Percentiles rank a stretch among this genome's conserved stretches.
Conservation (phyloP, 2,113 vertebrate genomes). For the Falcunculus frontatus region DNA sequence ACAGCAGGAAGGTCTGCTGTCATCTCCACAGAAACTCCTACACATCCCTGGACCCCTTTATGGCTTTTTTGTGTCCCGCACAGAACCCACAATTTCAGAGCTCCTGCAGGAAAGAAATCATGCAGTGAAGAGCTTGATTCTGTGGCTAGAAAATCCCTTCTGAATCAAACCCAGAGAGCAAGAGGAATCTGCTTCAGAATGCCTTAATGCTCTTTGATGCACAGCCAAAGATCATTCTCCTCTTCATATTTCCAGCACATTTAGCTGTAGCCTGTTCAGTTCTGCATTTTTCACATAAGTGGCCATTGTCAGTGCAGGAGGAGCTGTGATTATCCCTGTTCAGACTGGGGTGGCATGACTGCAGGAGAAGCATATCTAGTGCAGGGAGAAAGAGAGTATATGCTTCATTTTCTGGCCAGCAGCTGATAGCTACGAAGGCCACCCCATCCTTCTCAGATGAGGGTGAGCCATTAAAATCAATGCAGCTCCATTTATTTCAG, state of each 20-base stretch:
- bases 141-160: conserved; percentile 25
- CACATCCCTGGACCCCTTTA: not conserved
- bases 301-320: not conserved
- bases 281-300: conserved; percentile 30
- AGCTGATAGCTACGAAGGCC: not conserved
- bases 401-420: not conserved
- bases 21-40: not conserved
- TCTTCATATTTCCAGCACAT: conserved; percentile 32
- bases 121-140: not conserved
- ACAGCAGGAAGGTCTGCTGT: not conserved
- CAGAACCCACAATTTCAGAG: not conserved
- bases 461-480: not conserved
- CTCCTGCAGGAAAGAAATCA: conserved; percentile 5
- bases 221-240: conserved; percentile 35
- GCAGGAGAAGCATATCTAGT: not conserved
- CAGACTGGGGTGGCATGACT: not conserved
- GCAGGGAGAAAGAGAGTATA: not conserved
- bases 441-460: not conserved
- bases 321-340: not conserved
- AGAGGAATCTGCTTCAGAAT: conserved; percentile 44
- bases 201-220: conserved; percentile 29
- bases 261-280: not conserved
- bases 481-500: not conserved
- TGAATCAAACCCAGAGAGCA: conserved; percentile 28
- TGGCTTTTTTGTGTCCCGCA: not conserved